Conservation (phyloP, 2,113 vertebrate genomes). For the Leucopternis melanops region DNA sequence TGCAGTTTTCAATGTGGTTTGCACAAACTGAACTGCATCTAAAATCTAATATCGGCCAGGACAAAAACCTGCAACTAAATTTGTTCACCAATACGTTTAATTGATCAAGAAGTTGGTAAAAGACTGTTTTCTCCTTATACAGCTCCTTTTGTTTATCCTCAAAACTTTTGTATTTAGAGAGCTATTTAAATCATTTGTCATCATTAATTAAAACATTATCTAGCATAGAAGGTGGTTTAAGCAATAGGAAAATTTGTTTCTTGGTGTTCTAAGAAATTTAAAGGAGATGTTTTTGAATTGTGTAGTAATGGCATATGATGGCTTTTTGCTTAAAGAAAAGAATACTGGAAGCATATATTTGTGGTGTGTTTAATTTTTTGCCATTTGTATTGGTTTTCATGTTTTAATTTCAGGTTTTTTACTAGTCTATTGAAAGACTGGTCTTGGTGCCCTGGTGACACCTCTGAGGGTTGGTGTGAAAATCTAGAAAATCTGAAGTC, state of each 20-base stretch:
- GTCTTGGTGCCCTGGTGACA: background rate
- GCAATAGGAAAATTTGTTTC: background rate
- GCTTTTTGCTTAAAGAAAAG: background rate
- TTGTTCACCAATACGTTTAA: background rate
- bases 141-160: background rate
- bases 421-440: background rate
- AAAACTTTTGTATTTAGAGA: background rate
- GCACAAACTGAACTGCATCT: background rate
- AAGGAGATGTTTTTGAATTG: background rate
- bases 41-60: background rate
- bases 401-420: background rate
- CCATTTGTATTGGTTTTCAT: background rate
- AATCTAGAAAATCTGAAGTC: background rate
- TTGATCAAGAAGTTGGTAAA: background rate
- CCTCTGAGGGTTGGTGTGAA: background rate
- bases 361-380: background rate
- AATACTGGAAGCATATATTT: background rate
- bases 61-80: background rate
- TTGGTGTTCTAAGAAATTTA: background rate
- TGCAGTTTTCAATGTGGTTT: background rate
- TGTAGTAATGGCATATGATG: background rate
- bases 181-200: background rate
- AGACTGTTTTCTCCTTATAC: background rate
- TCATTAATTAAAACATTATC: background rate
- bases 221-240: background rate